Percentiles rank a stretch among this genome's conserved stretches.
These are phyloP conservation scores for Takifugu flavidus DNA, from an alignment of 2,113 vertebrate species.

Conservation along the genomic window DNA sequence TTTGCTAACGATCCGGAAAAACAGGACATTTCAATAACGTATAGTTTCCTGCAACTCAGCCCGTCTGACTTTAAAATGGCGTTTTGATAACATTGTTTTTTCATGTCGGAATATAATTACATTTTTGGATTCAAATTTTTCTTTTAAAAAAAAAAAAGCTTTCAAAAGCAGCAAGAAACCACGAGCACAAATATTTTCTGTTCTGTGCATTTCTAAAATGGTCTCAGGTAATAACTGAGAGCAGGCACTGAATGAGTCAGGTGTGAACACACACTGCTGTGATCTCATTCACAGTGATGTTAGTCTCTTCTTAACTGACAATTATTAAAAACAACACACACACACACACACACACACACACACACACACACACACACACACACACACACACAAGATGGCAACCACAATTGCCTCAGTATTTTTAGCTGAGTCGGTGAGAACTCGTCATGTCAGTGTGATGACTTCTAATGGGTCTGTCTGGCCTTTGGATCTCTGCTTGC, in stretches of 20 bases:
- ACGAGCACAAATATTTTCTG: conserved; percentile 40
- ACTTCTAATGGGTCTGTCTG: conserved; percentile 63
- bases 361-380: conserved; percentile 28
- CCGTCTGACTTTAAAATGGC: neutral
- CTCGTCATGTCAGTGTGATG: conserved; percentile 70
- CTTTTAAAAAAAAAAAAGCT: conserved; percentile 11
- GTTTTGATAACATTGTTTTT: conserved; percentile 13
- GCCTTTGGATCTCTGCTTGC: conserved; percentile 64
- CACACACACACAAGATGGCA: conserved; percentile 10
- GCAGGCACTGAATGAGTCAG: conserved; percentile 63
- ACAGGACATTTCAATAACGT: neutral
- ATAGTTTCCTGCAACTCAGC: neutral
- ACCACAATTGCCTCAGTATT: conserved; percentile 18
- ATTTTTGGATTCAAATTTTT: conserved; percentile 43
- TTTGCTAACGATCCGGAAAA: conserved; percentile 14
- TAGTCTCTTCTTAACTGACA: conserved; percentile 44
- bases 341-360: conserved; percentile 31
- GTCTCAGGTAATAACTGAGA: conserved; percentile 55
- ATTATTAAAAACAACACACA: conserved; percentile 31
- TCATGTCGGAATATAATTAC: conserved; percentile 10
- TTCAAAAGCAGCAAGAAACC: conserved; percentile 54
- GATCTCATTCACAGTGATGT: conserved; percentile 69
- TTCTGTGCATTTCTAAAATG: conserved; percentile 46
- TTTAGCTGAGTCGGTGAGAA: conserved; percentile 18
- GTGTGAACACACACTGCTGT: conserved; percentile 46